These are phyloP conservation scores for Ectemnius lituratus DNA, from an alignment of 2,888 invertebrate genomes.

Conservation along the genomic window DNA sequence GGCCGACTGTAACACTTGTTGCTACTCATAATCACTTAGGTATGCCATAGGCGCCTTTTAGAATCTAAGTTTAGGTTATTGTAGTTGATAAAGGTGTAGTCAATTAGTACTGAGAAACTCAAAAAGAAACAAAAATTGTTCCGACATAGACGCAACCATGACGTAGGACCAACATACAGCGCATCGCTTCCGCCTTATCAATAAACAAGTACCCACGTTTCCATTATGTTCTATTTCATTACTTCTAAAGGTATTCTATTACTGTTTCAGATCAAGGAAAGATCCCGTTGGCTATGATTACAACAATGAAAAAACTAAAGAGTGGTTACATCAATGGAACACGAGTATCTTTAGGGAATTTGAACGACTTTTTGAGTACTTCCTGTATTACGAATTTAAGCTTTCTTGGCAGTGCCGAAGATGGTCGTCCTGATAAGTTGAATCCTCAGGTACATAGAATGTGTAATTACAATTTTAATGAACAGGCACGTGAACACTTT, in stretches of 20 bases:
- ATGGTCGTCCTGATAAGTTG: constrained; percentile 89
- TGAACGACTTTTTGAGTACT: constrained; percentile 97
- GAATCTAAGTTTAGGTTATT: constrained; percentile 31
- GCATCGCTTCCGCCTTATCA: constrained; percentile 5
- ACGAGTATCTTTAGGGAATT: constrained; percentile 95
- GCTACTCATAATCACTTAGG: constrained; percentile 91
- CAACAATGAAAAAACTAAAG: constrained; percentile 98
- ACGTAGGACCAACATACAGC: constrained; percentile 16
- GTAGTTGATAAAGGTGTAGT: constrained; percentile 23
- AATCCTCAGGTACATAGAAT: constrained; percentile 71
- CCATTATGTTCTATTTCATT: not conserved
- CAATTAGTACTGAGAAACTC: not conserved
- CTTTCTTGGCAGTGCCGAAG: constrained; percentile 95
- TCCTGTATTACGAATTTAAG: constrained; percentile 98
- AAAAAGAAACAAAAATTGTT: constrained; percentile 4
- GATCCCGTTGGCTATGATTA: constrained; percentile 95
- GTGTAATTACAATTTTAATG: not conserved
- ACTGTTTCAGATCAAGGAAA: constrained; percentile 88
- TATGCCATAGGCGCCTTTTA: constrained; percentile 78
- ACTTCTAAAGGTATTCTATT: constrained; percentile 9
- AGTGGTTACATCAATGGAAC: constrained; percentile 99
- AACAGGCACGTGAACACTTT: not conserved
- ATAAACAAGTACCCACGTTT: not conserved
- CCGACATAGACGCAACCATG: constrained; percentile 1
- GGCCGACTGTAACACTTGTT: constrained; percentile 95